phyloP scores from a whole-genome alignment of 2,888 invertebrate genomes.

The Cacoxenus indagator region DNA sequence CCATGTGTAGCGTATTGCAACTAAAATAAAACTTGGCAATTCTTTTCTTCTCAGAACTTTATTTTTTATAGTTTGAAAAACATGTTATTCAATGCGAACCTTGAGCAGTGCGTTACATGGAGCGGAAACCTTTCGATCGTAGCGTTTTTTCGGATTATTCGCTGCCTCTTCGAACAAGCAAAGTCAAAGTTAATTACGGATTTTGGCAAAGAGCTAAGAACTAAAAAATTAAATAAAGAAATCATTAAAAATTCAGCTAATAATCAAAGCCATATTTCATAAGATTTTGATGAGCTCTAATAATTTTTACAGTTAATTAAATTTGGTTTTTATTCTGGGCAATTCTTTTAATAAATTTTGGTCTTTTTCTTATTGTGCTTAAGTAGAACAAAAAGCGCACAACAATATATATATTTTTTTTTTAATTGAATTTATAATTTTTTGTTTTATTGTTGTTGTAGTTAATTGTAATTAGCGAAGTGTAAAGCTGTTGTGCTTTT shows the following conservation, averaged over 20 bases:
- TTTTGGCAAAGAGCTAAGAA: neutral
- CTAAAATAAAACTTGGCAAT: no score
- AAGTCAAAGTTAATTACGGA: constrained; percentile 45
- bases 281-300: constrained; percentile 58
- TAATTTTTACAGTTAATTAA: constrained; percentile 57
- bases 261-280: constrained; percentile 46
- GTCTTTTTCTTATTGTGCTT: constrained; percentile 19
- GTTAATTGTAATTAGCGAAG: neutral
- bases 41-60: neutral
- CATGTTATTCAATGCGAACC: neutral
- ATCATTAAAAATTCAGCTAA: neutral
- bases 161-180: constrained; percentile 42
- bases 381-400: constrained; percentile 12
- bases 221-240: neutral
- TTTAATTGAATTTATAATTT: neutral
- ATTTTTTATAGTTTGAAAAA: neutral
- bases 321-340: constrained; percentile 43
- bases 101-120: neutral
- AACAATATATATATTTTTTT: neutral
- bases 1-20: no score
- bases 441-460: neutral
- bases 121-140: neutral
- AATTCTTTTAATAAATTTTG: constrained; percentile 36
- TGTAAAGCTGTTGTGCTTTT: neutral
- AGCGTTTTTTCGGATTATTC: neutral